These are phyloP conservation scores for Astreopora myriophthalma DNA, from an alignment of 64 coral and sea anemone species.

Conservation along the genomic window DNA sequence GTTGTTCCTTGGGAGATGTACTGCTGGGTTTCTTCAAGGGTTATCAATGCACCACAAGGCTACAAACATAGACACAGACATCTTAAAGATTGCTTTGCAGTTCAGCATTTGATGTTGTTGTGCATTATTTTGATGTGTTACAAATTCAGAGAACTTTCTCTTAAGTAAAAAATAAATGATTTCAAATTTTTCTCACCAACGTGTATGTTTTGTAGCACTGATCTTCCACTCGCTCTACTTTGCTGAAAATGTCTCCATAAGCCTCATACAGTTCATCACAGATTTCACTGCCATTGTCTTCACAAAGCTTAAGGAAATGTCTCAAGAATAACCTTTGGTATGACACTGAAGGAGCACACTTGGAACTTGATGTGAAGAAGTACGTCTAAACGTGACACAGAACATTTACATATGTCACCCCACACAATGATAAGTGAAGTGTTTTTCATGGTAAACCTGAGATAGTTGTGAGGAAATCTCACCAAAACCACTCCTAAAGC, in stretches of 20 bases:
- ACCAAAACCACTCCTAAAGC: too few species aligned
- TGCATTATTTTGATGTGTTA: too few species aligned
- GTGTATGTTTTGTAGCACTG: slow-evolving; percentile 72
- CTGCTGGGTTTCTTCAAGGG: slow-evolving; percentile 68
- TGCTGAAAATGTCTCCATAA: slow-evolving; percentile 39
- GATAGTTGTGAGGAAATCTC: too few species aligned
- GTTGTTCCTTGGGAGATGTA: slow-evolving; percentile 79
- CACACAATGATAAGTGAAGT: too few species aligned
- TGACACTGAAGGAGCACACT: slow-evolving; percentile 48
- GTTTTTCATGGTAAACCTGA: too few species aligned
- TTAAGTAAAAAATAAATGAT: too few species aligned
- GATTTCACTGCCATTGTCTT: slow-evolving; percentile 46
- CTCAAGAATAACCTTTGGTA: slow-evolving; percentile 75
- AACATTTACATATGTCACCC: background rate
- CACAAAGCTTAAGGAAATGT: slow-evolving; percentile 36
- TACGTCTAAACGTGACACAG: slow-evolving; percentile 25
- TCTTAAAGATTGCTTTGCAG: too few species aligned
- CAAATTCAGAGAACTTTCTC: too few species aligned
- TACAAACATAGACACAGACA: background rate
- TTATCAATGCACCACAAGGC: slow-evolving; percentile 60
- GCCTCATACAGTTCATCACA: slow-evolving; percentile 73
- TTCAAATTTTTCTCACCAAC: slow-evolving; percentile 62
- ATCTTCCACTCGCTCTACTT: slow-evolving; percentile 3
- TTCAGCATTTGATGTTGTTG: too few species aligned
- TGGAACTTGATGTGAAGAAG: slow-evolving; percentile 27